Percentiles rank a stretch among this genome's conserved stretches.
Evolutionary conservation across 2,888 invertebrate genomes (phyloP).

Genomic region (Criorhina ranunculi): DNA sequence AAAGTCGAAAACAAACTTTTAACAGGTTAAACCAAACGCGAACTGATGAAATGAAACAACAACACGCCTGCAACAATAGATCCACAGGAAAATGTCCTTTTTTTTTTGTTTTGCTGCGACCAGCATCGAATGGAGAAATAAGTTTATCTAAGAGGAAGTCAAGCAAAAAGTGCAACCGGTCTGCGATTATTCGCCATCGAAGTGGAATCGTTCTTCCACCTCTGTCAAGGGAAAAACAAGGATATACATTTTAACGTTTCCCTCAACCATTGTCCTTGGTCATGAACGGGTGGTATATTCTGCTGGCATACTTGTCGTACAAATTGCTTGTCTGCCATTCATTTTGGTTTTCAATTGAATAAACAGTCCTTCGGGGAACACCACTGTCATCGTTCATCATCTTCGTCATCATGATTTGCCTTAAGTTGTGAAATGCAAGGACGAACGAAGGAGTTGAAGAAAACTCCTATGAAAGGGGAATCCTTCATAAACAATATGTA

Average conservation of each 20-base stretch:
- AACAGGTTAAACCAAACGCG: slow-evolving; percentile 50
- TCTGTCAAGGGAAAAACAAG: slow-evolving; percentile 33
- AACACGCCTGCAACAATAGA: not conserved
- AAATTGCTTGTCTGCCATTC: slow-evolving; percentile 63
- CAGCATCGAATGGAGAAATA: slow-evolving; percentile 5
- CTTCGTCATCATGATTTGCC: slow-evolving; percentile 44
- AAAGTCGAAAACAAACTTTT: slow-evolving; percentile 68
- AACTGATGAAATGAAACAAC: slow-evolving; percentile 45
- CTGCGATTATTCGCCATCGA: slow-evolving; percentile 37
- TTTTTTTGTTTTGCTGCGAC: slow-evolving; percentile 34
- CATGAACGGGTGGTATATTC: slow-evolving; percentile 34
- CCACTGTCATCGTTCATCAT: slow-evolving; percentile 62
- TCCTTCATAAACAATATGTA: slow-evolving; percentile 36
- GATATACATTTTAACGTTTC: slow-evolving; percentile 45
- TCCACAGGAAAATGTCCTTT: slow-evolving; percentile 48
- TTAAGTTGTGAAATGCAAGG: slow-evolving; percentile 34
- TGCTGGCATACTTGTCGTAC: slow-evolving; percentile 10
- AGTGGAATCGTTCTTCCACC: slow-evolving; percentile 18
- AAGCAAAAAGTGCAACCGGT: slow-evolving; percentile 60
- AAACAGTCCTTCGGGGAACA: slow-evolving; percentile 60
- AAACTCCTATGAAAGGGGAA: slow-evolving; percentile 6
- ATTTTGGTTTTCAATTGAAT: slow-evolving; percentile 73
- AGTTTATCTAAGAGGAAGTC: slow-evolving; percentile 42
- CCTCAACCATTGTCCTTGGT: slow-evolving; percentile 52
- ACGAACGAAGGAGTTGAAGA: slow-evolving; percentile 19